A percentile compares a stretch with the other conserved stretches of the same genome.
phyloP scores from a whole-genome alignment of 2,797 vertebrate species.

The Cryptoprocta ferox region DNA sequence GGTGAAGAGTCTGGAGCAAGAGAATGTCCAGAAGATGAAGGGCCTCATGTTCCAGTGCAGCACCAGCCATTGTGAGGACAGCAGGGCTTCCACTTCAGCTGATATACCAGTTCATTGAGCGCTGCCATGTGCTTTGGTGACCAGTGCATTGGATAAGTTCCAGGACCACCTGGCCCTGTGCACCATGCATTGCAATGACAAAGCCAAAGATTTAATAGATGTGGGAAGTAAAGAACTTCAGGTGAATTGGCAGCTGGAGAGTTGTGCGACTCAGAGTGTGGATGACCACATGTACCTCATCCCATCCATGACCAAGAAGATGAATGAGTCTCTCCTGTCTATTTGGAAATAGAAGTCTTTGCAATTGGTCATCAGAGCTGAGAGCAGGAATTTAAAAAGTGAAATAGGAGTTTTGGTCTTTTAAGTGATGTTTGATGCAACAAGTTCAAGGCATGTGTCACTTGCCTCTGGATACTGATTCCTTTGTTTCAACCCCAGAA shows the following conservation, averaged over 20 bases:
- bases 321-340: neutral
- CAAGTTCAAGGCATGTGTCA: neutral
- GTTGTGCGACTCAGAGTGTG: neutral
- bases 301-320: neutral
- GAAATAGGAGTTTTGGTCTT: neutral
- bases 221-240: neutral
- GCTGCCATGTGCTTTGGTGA: conserved; percentile 93
- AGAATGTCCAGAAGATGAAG: conserved; percentile 78
- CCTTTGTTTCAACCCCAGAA: neutral
- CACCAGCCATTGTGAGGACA: conserved; percentile 91
- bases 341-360: neutral
- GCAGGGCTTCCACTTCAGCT: conserved; percentile 89
- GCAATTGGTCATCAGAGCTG: neutral
- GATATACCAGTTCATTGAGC: conserved; percentile 95
- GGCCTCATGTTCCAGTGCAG: conserved; percentile 94
- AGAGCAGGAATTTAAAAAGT: neutral
- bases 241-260: neutral
- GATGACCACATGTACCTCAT: neutral
- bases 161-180: neutral
- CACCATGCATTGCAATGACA: neutral
- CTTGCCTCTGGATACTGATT: neutral
- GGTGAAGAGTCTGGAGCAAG: neutral
- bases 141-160: conserved; percentile 44
- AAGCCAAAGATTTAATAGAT: neutral
- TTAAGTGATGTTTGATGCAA: neutral